phyloP scores from a whole-genome alignment of 2,888 invertebrate species.

The Drosophila borborema region DNA sequence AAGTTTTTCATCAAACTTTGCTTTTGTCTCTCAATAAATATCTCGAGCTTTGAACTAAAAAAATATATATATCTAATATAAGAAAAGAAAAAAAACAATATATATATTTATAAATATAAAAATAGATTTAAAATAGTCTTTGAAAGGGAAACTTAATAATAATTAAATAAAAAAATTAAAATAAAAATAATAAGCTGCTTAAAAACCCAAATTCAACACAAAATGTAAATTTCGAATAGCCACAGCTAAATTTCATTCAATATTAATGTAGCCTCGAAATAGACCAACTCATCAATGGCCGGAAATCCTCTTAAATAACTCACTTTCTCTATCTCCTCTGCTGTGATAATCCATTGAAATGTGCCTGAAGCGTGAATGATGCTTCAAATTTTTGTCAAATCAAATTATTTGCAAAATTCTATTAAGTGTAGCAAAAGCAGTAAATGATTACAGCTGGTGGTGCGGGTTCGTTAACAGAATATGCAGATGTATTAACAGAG shows the following conservation, averaged over 20 bases:
- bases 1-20: neutral
- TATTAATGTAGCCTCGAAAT: neutral
- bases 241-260: neutral
- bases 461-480: constrained; percentile 13
- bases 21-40: neutral
- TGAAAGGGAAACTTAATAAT: too few species aligned
- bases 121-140: too few species aligned
- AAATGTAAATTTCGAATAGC: neutral
- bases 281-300: neutral
- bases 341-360: neutral
- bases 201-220: neutral
- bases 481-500: constrained; percentile 7
- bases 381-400: constrained; percentile 19
- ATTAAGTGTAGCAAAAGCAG: constrained; percentile 41
- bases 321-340: neutral
- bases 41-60: too few species aligned
- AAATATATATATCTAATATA: too few species aligned
- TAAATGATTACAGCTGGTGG: constrained; percentile 26
- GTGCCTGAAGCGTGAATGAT: neutral
- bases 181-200: too few species aligned
- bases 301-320: neutral
- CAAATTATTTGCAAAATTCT: constrained; percentile 32
- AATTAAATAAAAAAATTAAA: too few species aligned
- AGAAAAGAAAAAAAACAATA: too few species aligned
- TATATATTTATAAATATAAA: too few species aligned